Evolutionary conservation across 2,888 invertebrate species (phyloP), one percentile per base, ranked within the genome.

Genomic region (Eupithecia subfuscata): DNA sequence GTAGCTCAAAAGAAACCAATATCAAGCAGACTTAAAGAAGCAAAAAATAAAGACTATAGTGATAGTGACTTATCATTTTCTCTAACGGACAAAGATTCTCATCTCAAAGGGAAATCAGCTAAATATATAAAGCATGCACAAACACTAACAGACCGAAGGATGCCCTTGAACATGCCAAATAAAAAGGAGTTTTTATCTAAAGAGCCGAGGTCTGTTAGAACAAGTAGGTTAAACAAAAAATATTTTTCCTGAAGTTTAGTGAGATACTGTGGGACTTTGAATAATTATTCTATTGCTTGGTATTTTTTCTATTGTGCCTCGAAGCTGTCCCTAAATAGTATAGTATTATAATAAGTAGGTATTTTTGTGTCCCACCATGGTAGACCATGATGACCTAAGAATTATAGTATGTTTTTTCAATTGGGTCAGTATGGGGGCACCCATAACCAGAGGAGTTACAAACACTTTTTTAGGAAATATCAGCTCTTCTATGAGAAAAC

Each of bases 61-160:
- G 80, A 84, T 56, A 85, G 85, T 75, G 80, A 85, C 56, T 52
- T 85, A 16, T 83, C 85, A 11, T 85, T 84, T 76, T 80, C 83
- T 1, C 64, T 85, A 63, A 34, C 74, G 37, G 76, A 78, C 73
- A 75, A 76, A 12, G 72, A 70, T 70, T 79, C 78, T 45, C 75
- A 79, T 37, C 52, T 76, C 67, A 72, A 43, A 45, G 56, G 65
- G 18, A 67, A 73, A 68, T 64, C 75, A 14, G 63, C 63, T 64
- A 56, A 25, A 63, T 63, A 43, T 1, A 65, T 69, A 70, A 63
- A 37, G 9, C 40, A 18, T 18, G 12, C 18, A n/a, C n/a, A 37
- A 11, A 18, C 18, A 37, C 8, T n/a, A 40, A 69, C 52, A n/a
- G 18, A 9, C n/a, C n/a, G 52, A 52, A 11, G 7, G 52, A 22